A percentile compares a stretch with the other conserved stretches of the same genome.
Evolutionary conservation across 1,140 invertebrate species (phyloP).

Genomic region (Camponotus vicinus): DNA sequence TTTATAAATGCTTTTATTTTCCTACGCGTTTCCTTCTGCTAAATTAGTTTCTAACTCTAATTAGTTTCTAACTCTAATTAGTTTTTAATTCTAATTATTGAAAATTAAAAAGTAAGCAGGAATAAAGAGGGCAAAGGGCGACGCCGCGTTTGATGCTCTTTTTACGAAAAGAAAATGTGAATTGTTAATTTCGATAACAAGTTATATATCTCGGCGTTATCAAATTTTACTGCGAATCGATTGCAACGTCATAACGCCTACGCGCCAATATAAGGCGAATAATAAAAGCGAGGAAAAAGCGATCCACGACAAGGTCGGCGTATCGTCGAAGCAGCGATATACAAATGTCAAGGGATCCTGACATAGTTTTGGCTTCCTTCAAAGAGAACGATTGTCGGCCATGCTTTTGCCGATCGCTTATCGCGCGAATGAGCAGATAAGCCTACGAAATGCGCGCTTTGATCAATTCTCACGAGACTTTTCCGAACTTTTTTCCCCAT

Average conservation of each 20-base stretch:
- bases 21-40: neutral
- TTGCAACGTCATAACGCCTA: conserved; percentile 47
- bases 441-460: neutral
- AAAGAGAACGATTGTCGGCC: conserved; percentile 42
- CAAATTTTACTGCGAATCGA: conserved; percentile 54
- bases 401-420: conserved; percentile 43
- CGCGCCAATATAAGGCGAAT: conserved; percentile 25
- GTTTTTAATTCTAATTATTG: conserved; percentile 9
- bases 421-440: neutral
- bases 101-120: neutral
- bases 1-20: neutral
- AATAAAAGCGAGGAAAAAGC: conserved; percentile 56
- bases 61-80: no score
- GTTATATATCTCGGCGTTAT: conserved; percentile 22
- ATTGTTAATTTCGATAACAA: conserved; percentile 31
- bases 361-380: conserved; percentile 67
- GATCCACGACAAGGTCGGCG: conserved; percentile 57
- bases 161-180: neutral
- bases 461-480: neutral
- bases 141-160: neutral
- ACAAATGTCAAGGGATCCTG: conserved; percentile 76
- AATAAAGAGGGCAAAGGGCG: neutral
- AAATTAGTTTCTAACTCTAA: neutral
- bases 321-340: conserved; percentile 53
- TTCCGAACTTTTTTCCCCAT: neutral